Conservation (phyloP, 2,888 invertebrate genomes). For the Syrista parreyssii region DNA sequence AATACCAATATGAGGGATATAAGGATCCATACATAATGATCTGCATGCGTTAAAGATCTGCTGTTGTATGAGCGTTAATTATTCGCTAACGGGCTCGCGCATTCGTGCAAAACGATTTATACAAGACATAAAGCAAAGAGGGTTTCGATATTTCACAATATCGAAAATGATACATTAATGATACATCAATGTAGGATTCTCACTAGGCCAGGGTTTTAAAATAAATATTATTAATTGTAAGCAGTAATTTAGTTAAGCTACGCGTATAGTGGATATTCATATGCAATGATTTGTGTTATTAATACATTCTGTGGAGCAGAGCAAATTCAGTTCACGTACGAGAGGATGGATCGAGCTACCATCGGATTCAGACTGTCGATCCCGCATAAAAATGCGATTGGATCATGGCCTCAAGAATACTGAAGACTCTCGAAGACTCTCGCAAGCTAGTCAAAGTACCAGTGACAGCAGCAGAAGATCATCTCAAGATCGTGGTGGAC, state of each 20-base stretch:
- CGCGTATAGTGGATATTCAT: background rate
- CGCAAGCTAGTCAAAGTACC: constrained; percentile 46
- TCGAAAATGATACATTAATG: background rate
- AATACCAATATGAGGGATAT: background rate
- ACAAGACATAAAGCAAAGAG: background rate
- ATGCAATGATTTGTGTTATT: background rate
- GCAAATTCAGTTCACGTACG: constrained; percentile 84
- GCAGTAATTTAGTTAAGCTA: background rate
- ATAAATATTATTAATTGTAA: background rate
- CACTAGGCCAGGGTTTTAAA: background rate
- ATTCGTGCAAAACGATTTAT: background rate
- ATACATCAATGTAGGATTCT: background rate
- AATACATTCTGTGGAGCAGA: constrained; percentile 67
- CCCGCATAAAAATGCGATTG: constrained; percentile 72
- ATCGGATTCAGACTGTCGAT: constrained; percentile 67
- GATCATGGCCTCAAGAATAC: constrained; percentile 70
- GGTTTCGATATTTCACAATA: background rate
- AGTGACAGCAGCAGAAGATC: constrained; percentile 40
- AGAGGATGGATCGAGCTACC: constrained; percentile 83
- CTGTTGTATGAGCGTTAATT: background rate
- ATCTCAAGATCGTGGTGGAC: constrained; percentile 35
- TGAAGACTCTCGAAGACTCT: constrained; percentile 48
- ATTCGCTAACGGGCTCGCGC: background rate
- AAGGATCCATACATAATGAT: background rate
- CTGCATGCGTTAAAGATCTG: background rate